Conservation (phyloP, 1,140 invertebrate genomes). For the Nebria ingens region DNA sequence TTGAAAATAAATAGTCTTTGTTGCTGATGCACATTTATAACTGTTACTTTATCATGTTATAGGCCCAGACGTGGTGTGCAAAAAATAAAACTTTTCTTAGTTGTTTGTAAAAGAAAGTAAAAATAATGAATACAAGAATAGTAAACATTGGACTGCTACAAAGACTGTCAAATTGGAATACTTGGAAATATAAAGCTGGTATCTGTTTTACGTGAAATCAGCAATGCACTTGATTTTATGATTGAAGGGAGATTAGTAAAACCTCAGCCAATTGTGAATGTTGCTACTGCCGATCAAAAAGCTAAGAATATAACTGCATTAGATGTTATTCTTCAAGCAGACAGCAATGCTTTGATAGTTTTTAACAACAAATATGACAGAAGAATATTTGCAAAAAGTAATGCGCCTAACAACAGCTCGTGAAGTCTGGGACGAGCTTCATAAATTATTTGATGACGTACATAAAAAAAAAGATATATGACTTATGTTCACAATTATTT, state of each 20-base stretch:
- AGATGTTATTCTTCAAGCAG: background rate
- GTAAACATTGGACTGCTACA: too few species aligned
- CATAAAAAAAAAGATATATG: conserved; percentile 17
- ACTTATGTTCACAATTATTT: conserved; percentile 22
- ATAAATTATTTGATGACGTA: conserved; percentile 19
- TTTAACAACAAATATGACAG: conserved; percentile 13
- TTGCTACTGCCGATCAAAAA: background rate
- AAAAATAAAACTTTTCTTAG: background rate
- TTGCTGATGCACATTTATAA: too few species aligned
- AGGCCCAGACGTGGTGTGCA: background rate
- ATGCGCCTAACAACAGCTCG: conserved; percentile 14
- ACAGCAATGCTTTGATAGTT: conserved; percentile 8
- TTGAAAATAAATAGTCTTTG: too few species aligned
- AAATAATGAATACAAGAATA: too few species aligned
- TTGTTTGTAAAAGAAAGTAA: background rate
- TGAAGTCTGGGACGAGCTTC: conserved; percentile 18
- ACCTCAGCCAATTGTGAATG: background rate
- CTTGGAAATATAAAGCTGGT: background rate
- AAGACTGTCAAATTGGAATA: background rate
- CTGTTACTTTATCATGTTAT: background rate
- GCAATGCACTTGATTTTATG: background rate
- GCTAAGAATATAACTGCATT: background rate
- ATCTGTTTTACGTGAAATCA: background rate
- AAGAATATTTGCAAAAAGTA: conserved; percentile 11
- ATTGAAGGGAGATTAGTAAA: background rate